These are phyloP conservation scores for Drosophila dives DNA, from an alignment of 2,888 invertebrate genomes.

Conservation along the genomic window DNA sequence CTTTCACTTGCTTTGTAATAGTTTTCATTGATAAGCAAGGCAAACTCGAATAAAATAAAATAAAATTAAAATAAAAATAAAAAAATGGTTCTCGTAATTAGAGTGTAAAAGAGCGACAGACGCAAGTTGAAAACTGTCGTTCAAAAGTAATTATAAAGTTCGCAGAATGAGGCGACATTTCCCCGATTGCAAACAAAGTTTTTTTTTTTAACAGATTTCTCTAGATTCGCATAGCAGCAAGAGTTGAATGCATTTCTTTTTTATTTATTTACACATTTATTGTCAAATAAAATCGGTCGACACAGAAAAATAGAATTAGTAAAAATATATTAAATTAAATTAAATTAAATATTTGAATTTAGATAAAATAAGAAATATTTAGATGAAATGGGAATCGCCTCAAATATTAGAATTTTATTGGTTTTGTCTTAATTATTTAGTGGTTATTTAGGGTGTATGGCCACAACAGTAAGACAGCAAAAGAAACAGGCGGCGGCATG, in stretches of 20 bases:
- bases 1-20: constrained; percentile 40
- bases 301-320: not conserved
- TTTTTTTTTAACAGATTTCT: constrained; percentile 37
- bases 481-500: not conserved
- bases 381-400: not conserved
- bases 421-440: constrained; percentile 21
- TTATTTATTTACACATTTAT: not conserved
- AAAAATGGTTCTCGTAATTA: constrained; percentile 71
- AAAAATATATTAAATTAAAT: not conserved
- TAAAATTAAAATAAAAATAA: constrained; percentile 16
- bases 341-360: not conserved
- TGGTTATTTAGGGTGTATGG: no score
- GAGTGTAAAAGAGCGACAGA: constrained; percentile 60
- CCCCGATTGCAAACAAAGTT: constrained; percentile 62
- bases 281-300: not conserved
- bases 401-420: constrained; percentile 42
- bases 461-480: constrained; percentile 20
- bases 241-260: constrained; percentile 33
- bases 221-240: constrained; percentile 6
- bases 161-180: constrained; percentile 66
- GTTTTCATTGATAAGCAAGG: constrained; percentile 65
- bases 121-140: constrained; percentile 76
- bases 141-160: constrained; percentile 80
- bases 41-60: constrained; percentile 25
- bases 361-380: not conserved